Percentiles rank a stretch among this genome's conserved stretches.
Conservation (phyloP, 2,797 vertebrate species). For the Sebastolobus altivelis region DNA sequence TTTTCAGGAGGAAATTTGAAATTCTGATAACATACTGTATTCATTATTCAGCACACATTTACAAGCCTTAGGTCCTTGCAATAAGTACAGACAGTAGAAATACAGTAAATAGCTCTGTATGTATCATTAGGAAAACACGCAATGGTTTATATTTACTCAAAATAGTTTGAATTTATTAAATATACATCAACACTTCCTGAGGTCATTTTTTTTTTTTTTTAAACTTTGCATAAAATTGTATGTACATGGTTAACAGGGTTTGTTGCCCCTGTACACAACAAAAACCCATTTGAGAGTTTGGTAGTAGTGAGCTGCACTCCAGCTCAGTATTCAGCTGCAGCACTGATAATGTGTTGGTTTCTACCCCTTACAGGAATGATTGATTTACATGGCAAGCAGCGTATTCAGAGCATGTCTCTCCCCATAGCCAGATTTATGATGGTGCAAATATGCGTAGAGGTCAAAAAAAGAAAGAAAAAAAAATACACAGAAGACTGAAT, state of each 20-base stretch:
- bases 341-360: conserved; percentile 35
- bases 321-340: conserved; percentile 49
- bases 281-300: neutral
- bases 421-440: conserved; percentile 58
- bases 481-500: conserved; percentile 17
- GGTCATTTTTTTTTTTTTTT: neutral
- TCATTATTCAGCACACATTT: neutral
- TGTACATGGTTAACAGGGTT: neutral
- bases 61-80: neutral
- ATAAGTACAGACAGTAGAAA: neutral
- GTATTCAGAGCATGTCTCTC: conserved; percentile 68
- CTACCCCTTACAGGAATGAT: conserved; percentile 54
- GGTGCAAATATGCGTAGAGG: conserved; percentile 52
- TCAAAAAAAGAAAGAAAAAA: conserved; percentile 34
- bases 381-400: conserved; percentile 72
- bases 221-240: neutral
- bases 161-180: neutral
- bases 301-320: neutral
- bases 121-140: neutral
- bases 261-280: neutral
- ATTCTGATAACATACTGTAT: neutral
- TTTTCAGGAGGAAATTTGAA: neutral
- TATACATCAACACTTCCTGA: neutral
- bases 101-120: neutral
- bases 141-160: neutral